Percentiles rank a stretch among this genome's conserved stretches.
phyloP scores from a whole-genome alignment of 2,113 vertebrate genomes.

The Lynx canadensis region DNA sequence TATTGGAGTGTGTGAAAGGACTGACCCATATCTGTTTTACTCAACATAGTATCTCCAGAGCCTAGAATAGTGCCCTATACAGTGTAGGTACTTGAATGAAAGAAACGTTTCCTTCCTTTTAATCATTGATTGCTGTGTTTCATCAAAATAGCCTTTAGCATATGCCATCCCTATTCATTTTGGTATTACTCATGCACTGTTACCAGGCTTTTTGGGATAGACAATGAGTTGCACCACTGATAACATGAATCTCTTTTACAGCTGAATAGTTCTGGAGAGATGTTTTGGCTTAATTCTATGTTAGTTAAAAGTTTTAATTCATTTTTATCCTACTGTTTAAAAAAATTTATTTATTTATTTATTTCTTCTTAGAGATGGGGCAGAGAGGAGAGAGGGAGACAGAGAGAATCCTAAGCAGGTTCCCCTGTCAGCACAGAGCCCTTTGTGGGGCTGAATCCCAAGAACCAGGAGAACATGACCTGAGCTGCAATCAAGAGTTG shows the following conservation, averaged over 20 bases:
- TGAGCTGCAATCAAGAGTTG: no score
- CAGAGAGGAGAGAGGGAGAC: no score
- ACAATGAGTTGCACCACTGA: neutral
- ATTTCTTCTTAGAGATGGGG: no score
- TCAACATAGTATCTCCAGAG: neutral
- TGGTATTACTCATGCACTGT: neutral
- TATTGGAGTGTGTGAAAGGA: neutral
- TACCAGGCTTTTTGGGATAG: neutral
- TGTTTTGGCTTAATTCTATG: neutral
- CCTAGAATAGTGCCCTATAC: neutral
- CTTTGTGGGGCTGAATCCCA: no score
- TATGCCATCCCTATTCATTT: neutral
- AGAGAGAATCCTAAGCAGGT: no score
- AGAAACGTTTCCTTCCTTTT: neutral
- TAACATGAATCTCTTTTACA: conserved; percentile 24
- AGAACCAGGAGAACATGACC: no score
- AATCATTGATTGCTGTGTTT: neutral
- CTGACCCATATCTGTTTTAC: neutral
- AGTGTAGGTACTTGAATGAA: conserved; percentile 27
- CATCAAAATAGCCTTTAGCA: conserved; percentile 19
- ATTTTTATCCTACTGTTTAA: neutral
- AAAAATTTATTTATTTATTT: neutral
- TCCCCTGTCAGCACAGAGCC: no score
- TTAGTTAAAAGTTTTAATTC: conserved; percentile 27
- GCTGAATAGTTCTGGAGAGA: neutral